These are phyloP conservation scores for Chrysopa pallens DNA, from an alignment of 1,140 invertebrate genomes.

Conservation along the genomic window DNA sequence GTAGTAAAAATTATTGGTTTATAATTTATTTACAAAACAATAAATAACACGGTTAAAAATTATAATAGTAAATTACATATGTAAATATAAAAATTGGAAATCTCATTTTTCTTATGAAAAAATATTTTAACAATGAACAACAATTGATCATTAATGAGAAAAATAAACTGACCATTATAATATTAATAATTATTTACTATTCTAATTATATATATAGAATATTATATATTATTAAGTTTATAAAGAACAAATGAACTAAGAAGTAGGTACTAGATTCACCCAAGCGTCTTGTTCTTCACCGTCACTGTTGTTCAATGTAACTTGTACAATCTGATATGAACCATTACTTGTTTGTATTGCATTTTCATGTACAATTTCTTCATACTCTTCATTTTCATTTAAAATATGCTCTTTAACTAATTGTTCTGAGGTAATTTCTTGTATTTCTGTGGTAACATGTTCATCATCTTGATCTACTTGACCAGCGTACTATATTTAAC, in stretches of 20 bases:
- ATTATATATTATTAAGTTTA: background rate
- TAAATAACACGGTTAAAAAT: too few relatives aligned
- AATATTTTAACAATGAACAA: background rate
- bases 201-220: background rate
- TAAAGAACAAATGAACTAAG: background rate
- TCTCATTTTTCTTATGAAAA: background rate
- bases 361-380: slow-evolving; percentile 13
- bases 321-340: slow-evolving; percentile 28
- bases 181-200: background rate
- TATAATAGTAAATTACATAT: too few relatives aligned
- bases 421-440: slow-evolving; percentile 1
- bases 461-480: background rate
- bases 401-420: slow-evolving; percentile 1
- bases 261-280: slow-evolving; percentile 17
- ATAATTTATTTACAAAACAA: too few relatives aligned
- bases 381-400: slow-evolving; percentile 7
- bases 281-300: slow-evolving; percentile 22
- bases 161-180: background rate
- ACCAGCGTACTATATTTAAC: too few relatives aligned
- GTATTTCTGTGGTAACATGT: background rate
- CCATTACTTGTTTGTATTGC: slow-evolving; percentile 24
- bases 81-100: too few relatives aligned
- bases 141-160: background rate
- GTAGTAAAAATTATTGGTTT: too few relatives aligned
- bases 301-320: slow-evolving; percentile 27